Evolutionary conservation across 2,888 invertebrate genomes (phyloP), one percentile per base, ranked within the genome.

Genomic region (Aleiodes alternator): DNA sequence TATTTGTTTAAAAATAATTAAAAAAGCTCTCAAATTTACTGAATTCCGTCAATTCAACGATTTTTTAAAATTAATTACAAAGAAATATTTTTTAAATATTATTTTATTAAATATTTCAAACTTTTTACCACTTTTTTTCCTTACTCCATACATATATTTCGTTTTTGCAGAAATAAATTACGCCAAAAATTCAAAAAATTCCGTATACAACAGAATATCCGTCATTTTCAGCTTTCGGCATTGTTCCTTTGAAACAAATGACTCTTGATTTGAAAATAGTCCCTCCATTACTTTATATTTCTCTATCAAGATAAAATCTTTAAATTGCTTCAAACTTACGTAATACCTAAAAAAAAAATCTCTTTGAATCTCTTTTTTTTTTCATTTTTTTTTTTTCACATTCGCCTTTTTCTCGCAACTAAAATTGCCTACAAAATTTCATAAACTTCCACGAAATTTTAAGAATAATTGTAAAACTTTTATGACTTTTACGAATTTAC

Each of bases 401-500:
- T 56, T 69, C n/a, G 34, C 31, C 38, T 38, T 48, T 6, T 14
- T 69, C 57, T 59, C 14, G 72, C 55, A 11, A 23, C 23, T 23
- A 23, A 31, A 34, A 9, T 6, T 38, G 16, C 64, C 48, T 50
- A 73, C 29, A 72, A 76, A 76, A 76, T 77, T 70, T 73, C 72
- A 69, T 29, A 31, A 53, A 55, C 69, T 55, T 69, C 55, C 11
- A 43, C 53, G 56, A 55, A 53, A 69, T 14, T 12, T 43, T 4
- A 31, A 23, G 23, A 29, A 55, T 69, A 38, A 38, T 69, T 69
- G 31, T 55, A 66, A 73, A 76, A 77, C 73, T 78, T 78, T 78
- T 76, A 80, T 71, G 77, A 76, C 71, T 79, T 78, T 77, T 76
- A 77, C 56, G 70, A 76, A 75, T 57, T 66, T 53, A 64, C 43